Percentiles rank a stretch among this genome's conserved stretches.
Evolutionary conservation across 1,140 invertebrate genomes (phyloP).

Genomic region (Bombyx mandarina): DNA sequence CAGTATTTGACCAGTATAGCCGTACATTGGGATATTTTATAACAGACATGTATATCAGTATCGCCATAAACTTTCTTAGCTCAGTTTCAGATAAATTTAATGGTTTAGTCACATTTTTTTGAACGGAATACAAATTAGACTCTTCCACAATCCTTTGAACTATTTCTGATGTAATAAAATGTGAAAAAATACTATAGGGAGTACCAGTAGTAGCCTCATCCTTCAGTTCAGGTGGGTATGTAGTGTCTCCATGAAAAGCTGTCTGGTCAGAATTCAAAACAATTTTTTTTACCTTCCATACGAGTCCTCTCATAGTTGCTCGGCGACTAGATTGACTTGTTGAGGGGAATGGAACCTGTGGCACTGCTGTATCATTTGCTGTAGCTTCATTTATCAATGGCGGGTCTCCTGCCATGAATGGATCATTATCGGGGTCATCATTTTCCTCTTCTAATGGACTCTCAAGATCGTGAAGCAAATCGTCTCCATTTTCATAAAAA

Average conservation of each 20-base stretch:
- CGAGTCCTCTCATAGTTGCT: constrained; percentile 23
- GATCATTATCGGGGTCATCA: constrained; percentile 28
- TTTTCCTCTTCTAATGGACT: constrained; percentile 30
- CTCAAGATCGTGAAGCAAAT: constrained; percentile 36
- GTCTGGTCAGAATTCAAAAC: constrained; percentile 31
- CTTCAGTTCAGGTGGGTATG: constrained; percentile 29
- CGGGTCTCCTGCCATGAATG: constrained; percentile 22
- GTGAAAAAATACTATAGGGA: constrained; percentile 25
- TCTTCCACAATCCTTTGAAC: constrained; percentile 26
- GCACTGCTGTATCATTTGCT: constrained; percentile 25
- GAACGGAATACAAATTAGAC: constrained; percentile 25
- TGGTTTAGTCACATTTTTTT: constrained; percentile 29
- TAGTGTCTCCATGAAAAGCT: constrained; percentile 28
- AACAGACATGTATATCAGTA: constrained; percentile 32
- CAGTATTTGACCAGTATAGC: constrained; percentile 26
- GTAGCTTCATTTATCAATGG: constrained; percentile 32
- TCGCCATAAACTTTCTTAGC: constrained; percentile 33
- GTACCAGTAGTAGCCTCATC: constrained; percentile 26
- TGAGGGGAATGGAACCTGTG: constrained; percentile 28
- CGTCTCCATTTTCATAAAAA: constrained; percentile 30
- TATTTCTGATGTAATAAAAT: constrained; percentile 27
- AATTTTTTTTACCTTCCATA: constrained; percentile 28
- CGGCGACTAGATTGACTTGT: constrained; percentile 19
- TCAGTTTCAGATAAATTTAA: constrained; percentile 30
- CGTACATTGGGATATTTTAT: constrained; percentile 31